These are phyloP conservation scores for Cryptocheilus praepositus DNA, from an alignment of 2,888 invertebrate genomes.

Conservation along the genomic window DNA sequence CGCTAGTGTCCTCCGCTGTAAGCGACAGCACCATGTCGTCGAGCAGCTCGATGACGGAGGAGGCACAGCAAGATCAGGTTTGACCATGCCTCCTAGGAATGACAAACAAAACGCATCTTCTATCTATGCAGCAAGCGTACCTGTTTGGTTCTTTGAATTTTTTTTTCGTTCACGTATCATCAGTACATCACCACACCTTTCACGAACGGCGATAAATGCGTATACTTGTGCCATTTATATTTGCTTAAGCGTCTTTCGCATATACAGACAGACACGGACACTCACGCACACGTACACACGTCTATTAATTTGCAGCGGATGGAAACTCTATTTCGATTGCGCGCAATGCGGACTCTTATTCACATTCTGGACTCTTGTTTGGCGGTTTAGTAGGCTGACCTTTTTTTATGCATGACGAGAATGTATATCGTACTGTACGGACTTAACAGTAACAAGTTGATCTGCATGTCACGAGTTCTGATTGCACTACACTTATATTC, in stretches of 20 bases:
- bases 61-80: conserved; percentile 73
- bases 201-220: conserved; percentile 6
- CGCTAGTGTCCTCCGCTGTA: conserved; percentile 63
- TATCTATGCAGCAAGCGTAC: conserved; percentile 45
- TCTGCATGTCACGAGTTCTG: conserved; percentile 51
- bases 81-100: conserved; percentile 67
- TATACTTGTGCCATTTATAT: conserved; percentile 25
- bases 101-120: conserved; percentile 54
- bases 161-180: conserved; percentile 15
- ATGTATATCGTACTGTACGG: conserved; percentile 49
- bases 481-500: conserved; percentile 46
- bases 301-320: too few relatives aligned
- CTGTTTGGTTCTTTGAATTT: conserved; percentile 18
- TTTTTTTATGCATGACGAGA: conserved; percentile 56
- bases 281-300: neutral
- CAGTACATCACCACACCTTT: conserved; percentile 1
- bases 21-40: conserved; percentile 67
- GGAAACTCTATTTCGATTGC: neutral
- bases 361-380: conserved; percentile 19
- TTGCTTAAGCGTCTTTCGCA: conserved; percentile 16
- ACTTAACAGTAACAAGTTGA: conserved; percentile 39
- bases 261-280: conserved; percentile 17
- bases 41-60: conserved; percentile 67
- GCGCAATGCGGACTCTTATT: conserved; percentile 10
- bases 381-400: conserved; percentile 46